Evolutionary conservation across 1,140 invertebrate genomes (phyloP).

Genomic region (Hyles euphorbiae): DNA sequence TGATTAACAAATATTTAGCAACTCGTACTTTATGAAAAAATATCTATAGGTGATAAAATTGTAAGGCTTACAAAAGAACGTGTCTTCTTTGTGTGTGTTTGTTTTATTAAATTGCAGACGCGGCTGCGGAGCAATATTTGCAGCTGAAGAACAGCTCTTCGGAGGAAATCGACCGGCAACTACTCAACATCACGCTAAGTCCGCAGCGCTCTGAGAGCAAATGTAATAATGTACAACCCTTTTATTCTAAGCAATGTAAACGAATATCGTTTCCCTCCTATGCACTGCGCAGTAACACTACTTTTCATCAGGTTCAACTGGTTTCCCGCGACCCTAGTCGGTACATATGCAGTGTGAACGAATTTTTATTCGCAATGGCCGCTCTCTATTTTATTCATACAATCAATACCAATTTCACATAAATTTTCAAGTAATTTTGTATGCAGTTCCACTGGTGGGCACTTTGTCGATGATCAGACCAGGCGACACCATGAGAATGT

Average conservation of each 20-base stretch:
- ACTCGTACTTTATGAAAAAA: no score
- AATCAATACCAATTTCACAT: no score
- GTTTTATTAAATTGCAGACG: constrained; percentile 12
- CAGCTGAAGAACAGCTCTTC: constrained; percentile 29
- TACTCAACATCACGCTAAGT: constrained; percentile 7
- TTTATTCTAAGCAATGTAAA: neutral
- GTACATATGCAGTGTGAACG: no score
- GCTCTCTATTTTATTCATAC: no score
- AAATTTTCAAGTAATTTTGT: neutral
- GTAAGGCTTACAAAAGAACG: no score
- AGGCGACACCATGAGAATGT: constrained; percentile 12
- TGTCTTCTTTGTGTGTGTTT: neutral
- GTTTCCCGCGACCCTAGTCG: no score
- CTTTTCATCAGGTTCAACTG: no score
- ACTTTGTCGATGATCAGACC: constrained; percentile 5
- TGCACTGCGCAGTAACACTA: no score
- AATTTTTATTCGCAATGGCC: no score
- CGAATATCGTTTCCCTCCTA: no score
- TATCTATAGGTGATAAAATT: no score
- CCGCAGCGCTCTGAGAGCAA: constrained; percentile 13
- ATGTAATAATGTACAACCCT: constrained; percentile 6
- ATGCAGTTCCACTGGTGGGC: neutral
- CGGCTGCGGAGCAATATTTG: constrained; percentile 25
- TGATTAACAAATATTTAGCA: no score
- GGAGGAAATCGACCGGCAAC: constrained; percentile 18